A percentile compares a stretch with the other conserved stretches of the same genome.
These are phyloP conservation scores for Corella eumyota DNA, from an alignment of 23 tunicate species.

Conservation along the genomic window DNA sequence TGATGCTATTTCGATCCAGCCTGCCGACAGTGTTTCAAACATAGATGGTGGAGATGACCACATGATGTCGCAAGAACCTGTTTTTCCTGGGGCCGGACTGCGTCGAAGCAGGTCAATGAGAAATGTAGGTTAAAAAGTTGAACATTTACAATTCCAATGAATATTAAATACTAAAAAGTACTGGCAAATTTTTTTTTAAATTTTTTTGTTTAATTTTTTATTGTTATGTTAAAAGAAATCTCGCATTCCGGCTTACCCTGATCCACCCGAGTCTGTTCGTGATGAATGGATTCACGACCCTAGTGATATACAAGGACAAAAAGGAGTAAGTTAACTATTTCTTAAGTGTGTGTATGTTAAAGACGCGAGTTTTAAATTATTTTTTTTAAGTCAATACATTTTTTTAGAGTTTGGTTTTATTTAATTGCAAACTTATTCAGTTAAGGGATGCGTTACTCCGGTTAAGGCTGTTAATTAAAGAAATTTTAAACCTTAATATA, in stretches of 20 bases:
- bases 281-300: constrained; percentile 37
- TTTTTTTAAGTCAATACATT: no score
- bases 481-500: no score
- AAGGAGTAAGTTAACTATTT: constrained; percentile 24
- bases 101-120: not conserved
- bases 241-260: constrained; percentile 24
- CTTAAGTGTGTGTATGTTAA: no score
- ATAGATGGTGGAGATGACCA: constrained; percentile 13
- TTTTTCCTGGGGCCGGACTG: not conserved
- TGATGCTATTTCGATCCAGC: constrained; percentile 31
- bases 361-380: no score
- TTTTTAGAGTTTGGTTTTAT: no score
- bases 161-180: no score
- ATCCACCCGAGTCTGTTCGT: constrained; percentile 51
- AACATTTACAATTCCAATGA: no score
- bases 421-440: no score
- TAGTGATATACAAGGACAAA: constrained; percentile 33
- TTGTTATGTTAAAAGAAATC: not conserved
- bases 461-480: no score
- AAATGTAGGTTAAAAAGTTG: not conserved
- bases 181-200: no score
- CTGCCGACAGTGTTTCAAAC: constrained; percentile 51
- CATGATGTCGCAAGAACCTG: not conserved
- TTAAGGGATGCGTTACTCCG: no score
- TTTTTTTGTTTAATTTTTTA: no score